A percentile compares a stretch with the other conserved stretches of the same genome.
These are phyloP conservation scores for Spodoptera litura DNA, from an alignment of 1,140 invertebrate species.

Conservation along the genomic window DNA sequence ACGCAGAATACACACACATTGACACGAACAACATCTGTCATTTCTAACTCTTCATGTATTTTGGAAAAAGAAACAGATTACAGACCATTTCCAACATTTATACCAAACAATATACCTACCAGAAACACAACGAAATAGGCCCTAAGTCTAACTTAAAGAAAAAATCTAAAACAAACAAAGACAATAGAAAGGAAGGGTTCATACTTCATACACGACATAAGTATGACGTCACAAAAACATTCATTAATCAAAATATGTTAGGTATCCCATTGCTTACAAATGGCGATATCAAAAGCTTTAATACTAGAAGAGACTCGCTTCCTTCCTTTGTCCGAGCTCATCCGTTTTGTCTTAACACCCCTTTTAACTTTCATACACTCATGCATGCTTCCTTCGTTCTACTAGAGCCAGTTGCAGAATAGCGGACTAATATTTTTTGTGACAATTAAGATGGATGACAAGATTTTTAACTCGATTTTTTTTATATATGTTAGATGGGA, in stretches of 20 bases:
- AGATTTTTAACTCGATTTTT: no score
- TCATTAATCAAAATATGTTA: conserved; percentile 84
- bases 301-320: conserved; percentile 75
- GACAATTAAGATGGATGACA: background rate
- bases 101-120: background rate
- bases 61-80: no score
- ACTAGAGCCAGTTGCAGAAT: conserved; percentile 43
- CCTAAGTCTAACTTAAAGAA: background rate
- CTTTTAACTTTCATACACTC: conserved; percentile 82
- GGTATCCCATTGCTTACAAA: conserved; percentile 66
- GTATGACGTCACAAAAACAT: conserved; percentile 49
- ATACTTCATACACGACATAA: background rate
- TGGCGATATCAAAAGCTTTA: conserved; percentile 76
- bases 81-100: no score
- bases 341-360: conserved; percentile 85
- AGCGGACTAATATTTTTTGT: background rate
- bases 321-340: conserved; percentile 82
- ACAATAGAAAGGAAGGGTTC: conserved; percentile 28
- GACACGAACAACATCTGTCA: no score
- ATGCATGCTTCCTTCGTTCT: conserved; percentile 74
- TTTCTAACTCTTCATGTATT: no score
- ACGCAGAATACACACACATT: no score
- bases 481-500: no score
- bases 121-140: background rate
- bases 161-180: background rate